Base-by-base conservation (phyloP, 1,140 invertebrate species). In the Zophobas atratus region DNA sequence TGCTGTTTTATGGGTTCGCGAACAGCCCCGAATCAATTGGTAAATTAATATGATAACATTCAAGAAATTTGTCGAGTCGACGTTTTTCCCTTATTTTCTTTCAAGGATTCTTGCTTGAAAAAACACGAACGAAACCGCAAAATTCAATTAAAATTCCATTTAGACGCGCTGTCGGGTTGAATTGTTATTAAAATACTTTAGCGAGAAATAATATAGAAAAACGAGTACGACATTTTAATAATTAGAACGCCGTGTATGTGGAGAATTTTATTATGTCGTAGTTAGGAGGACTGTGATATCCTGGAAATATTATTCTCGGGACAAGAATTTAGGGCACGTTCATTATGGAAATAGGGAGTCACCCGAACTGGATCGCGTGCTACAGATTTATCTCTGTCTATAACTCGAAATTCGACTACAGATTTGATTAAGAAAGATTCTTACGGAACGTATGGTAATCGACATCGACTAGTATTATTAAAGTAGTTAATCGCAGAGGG, bases 181-280 rank as follows among this genome's bases (percentile, higher is more conserved):
- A 35, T 60, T 41, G 20, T 67, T 67, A 67, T 20, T 67, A 43
- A 67, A 67, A 67, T 67, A 67, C 43, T 43, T 67, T 32, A n/a
- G 33, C 36, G 8, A 36, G 38, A 60, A 60, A 60, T 67, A 20
- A 20, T 20, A 20, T 20, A 67, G 20, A 67, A 33, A 43, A 43
- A 43, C 20, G 60, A 36, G 56, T 60, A 60, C 36, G 35, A 67
- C 33, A 43, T 67, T 67, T 67, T 67, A 3, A 33, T 43, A 67
- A 67, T 67, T 67, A 67, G 39, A 67, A 36, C 60, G 35, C 41
- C n/a, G 38, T 33, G 60, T 43, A 43, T 67, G 36, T 39, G 8
- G 38, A 43, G 60, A 67, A 67, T 67, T 67, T 67, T 67, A 67
- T 67, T 67, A 67, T 67, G 38, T 67, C 53, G 35, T 55, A 55